Evolutionary conservation across 2,797 vertebrate genomes (phyloP), one percentile per base, ranked within the genome.

Genomic region (Platalea minor): DNA sequence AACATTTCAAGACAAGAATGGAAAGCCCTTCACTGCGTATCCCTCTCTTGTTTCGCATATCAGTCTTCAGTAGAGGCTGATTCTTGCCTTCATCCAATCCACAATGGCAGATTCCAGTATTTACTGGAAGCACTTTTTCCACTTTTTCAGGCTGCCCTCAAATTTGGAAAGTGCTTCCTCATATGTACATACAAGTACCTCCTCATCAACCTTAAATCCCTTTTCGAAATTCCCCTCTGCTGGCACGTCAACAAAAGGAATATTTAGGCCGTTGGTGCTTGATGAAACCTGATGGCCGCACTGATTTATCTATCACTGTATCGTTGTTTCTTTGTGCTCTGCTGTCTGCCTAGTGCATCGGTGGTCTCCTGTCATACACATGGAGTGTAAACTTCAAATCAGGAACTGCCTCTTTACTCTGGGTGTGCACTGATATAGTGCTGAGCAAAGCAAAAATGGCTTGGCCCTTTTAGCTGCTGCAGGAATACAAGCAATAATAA

Each of bases 21-120:
- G 39, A 16, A 63, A 74, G n/a, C n/a, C 67, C 53, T 87, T 43
- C 31, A 13, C 7, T 29, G 61, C 2, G 0, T 4, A 18, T 17
- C 9, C 16, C 31, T 29, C 12, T 48, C 45, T 12, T 11, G 20
- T 7, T 26, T 16, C 17, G 2, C 31, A 0, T 0, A 13, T 4
- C 72, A 45, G 24, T 1, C 17, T 57, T 45, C 37, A 31, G 46
- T 0, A 45, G 19, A 41, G 60, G 13, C 11, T 28, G 43, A 48
- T 17, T 29, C 21, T 48, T 28, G 56, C 72, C 56, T 79, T 65
- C 57, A 35, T 29, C 29, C 5, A 0, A 53, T 2, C 17, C 61
- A 17, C 6, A 8, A 0, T 2, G 29, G 26, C n/a, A 70, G n/a
- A 79, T 31, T 41, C 53, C 80, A 76, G 20, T 5, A 24, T 5